These are phyloP conservation scores for Idaea straminata DNA, from an alignment of 2,888 invertebrate species.

Conservation along the genomic window DNA sequence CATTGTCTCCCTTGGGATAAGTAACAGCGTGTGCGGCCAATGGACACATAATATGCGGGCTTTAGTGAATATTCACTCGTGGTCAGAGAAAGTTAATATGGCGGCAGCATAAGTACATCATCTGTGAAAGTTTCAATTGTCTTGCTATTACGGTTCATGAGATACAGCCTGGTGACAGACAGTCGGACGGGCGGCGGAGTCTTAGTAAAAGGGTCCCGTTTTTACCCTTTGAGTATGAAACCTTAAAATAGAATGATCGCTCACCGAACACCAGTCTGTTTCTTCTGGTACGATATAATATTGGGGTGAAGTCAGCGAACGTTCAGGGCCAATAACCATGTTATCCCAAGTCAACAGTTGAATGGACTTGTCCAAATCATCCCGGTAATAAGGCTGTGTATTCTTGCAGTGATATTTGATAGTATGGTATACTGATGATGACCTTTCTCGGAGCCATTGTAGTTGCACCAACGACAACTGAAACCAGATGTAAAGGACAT, in stretches of 20 bases:
- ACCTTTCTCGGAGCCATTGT: not conserved
- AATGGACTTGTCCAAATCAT: conserved; percentile 9
- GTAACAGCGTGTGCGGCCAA: too few relatives aligned
- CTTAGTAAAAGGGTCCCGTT: too few relatives aligned
- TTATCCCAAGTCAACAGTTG: conserved; percentile 17
- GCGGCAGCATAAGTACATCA: not conserved
- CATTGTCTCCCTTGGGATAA: too few relatives aligned
- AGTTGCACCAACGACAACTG: not conserved
- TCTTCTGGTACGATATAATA: conserved; percentile 7
- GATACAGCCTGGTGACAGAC: not conserved
- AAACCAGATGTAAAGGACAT: not conserved
- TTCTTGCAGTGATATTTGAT: conserved; percentile 16
- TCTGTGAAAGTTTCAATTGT: not conserved
- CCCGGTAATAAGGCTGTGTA: conserved; percentile 8
- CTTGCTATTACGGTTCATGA: not conserved
- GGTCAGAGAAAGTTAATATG: not conserved
- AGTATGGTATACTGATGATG: conserved; percentile 11
- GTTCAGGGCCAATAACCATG: conserved; percentile 15
- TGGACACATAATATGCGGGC: too few relatives aligned
- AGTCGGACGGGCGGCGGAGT: too few relatives aligned
- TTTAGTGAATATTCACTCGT: too few relatives aligned
- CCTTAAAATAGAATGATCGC: not conserved
- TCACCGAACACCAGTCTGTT: conserved; percentile 8
- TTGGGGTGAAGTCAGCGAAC: conserved; percentile 9
- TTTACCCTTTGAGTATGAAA: too few relatives aligned